Evolutionary conservation across 2,888 invertebrate species (phyloP).

Genomic region (Meloe dianella): DNA sequence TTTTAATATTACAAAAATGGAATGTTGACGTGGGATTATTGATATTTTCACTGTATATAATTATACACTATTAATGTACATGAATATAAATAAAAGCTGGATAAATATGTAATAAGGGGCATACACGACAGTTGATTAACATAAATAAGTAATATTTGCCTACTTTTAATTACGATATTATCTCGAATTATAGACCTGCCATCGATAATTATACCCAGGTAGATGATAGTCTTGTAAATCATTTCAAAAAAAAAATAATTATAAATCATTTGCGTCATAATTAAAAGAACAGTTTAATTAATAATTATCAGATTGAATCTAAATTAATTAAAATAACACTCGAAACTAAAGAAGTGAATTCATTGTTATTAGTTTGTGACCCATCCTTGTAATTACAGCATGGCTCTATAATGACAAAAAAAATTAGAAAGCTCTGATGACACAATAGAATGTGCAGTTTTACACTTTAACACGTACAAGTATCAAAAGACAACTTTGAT

Average conservation of each 20-base stretch:
- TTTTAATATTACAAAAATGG: too few relatives aligned
- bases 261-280: neutral
- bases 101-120: conserved; percentile 31
- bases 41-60: conserved; percentile 31
- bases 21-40: neutral
- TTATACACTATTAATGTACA: conserved; percentile 31
- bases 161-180: conserved; percentile 27
- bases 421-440: conserved; percentile 39
- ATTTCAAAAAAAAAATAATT: neutral
- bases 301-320: neutral
- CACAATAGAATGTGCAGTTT: conserved; percentile 37
- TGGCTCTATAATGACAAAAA: too few relatives aligned
- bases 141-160: conserved; percentile 30
- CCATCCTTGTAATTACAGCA: too few relatives aligned
- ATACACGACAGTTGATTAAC: conserved; percentile 34
- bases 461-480: conserved; percentile 33
- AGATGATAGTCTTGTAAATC: neutral
- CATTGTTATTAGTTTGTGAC: neutral
- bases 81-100: conserved; percentile 31
- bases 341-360: neutral
- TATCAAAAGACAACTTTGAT: conserved; percentile 31
- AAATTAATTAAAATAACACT: neutral
- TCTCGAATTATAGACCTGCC: conserved; percentile 1
- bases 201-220: neutral
- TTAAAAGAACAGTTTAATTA: neutral